Base-by-base conservation (phyloP, 2,888 invertebrate species). In the Helobdella robusta region DNA sequence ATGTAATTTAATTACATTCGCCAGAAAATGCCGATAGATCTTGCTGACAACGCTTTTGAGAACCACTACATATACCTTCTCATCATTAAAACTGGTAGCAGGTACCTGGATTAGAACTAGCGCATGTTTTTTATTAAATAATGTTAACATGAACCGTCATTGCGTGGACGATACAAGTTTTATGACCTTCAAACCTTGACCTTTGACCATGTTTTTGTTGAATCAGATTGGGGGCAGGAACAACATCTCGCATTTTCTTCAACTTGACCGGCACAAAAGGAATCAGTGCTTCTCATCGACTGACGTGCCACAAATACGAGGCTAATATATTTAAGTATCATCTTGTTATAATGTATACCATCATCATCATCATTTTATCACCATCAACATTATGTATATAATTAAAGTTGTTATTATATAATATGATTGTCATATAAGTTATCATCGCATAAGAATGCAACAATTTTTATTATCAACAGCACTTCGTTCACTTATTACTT, bases 11-110 rank as follows among this genome's bases (percentile, higher is more conserved):
- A n/a, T 36, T 1, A 11, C n/a, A n/a, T 25, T 18, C 11, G 30
- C 5, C 62, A 62, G 62, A 25, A 28, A 15, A 25, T 62, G 35
- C 62, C 62, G 20, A 32, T 62, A 48, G 62, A 62, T 35, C 23
- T 62, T n/a, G 62, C 62, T 28, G 62, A 62, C 50, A 62, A 62
- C 35, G 44, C 62, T 15, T 30, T 50, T 20, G 18, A 20, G 4
- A 25, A 20, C 30, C 44, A 44, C 18, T 30, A 48, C 62, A 62
- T 62, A 8, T 62, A 62, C 50, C 34, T 62, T 30, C 32, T 62
- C 30, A 62, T 62, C 62, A 35, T 62, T 32, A 62, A 62, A 35
- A 62, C 62, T 1, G 61, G 61, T 15, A 28, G 61, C 18, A n/a
- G 59, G 6, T 40, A 40, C 18, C 18, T 40, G 11, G n/a, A 40